A percentile compares a stretch with the other conserved stretches of the same genome.
phyloP scores from a whole-genome alignment of 37 sponge, comb jelly and placozoan genomes.

The Aphrocallistes beatrix region DNA sequence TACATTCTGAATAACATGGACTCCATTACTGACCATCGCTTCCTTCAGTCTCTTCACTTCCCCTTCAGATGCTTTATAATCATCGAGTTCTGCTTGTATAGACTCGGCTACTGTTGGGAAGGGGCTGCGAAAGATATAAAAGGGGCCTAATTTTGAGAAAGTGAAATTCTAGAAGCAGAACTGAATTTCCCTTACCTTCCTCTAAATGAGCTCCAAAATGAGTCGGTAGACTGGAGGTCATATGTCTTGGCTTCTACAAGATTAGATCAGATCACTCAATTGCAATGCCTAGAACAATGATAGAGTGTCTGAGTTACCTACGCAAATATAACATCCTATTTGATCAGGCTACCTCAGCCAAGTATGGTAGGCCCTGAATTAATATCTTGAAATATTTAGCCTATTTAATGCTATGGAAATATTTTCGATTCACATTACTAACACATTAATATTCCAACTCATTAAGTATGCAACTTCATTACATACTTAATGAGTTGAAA shows the following conservation, averaged over 20 bases:
- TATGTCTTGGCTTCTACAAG: conserved; percentile 31
- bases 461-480: too few species aligned
- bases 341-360: too few species aligned
- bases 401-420: too few species aligned
- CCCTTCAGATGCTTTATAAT: conserved; percentile 74
- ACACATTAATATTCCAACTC: too few species aligned
- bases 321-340: too few species aligned
- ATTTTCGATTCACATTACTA: too few species aligned
- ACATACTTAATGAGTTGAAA: too few species aligned
- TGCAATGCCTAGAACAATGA: background rate
- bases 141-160: background rate
- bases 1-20: conserved; percentile 10
- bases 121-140: conserved; percentile 36
- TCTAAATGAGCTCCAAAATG: conserved; percentile 56
- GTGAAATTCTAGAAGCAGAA: too few species aligned
- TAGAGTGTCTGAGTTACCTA: too few species aligned
- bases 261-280: background rate
- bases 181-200: conserved; percentile 43
- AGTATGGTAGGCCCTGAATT: too few species aligned
- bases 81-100: conserved; percentile 68
- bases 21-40: conserved; percentile 51
- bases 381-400: too few species aligned
- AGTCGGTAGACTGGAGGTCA: conserved; percentile 51
- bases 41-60: conserved; percentile 76
- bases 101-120: conserved; percentile 96